Percentiles rank a stretch among this genome's conserved stretches.
Evolutionary conservation across 1,140 invertebrate species (phyloP).

Genomic region (Brachionus sp.): DNA sequence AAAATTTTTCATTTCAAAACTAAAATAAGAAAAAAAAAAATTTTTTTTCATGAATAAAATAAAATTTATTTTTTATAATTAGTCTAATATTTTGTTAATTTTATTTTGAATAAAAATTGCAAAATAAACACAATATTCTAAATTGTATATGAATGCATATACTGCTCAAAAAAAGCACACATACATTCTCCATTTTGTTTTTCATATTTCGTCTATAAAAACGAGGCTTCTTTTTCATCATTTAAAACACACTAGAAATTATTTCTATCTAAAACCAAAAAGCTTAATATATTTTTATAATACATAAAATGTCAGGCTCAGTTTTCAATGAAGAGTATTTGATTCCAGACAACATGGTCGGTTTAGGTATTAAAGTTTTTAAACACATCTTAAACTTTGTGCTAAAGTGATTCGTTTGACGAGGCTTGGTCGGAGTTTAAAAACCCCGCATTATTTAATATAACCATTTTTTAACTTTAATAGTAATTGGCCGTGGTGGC

Average conservation of each 20-base stretch:
- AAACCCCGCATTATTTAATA: neutral
- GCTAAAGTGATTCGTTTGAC: neutral
- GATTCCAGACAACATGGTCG: conserved; percentile 43
- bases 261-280: neutral
- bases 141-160: neutral
- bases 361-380: conserved; percentile 17
- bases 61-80: neutral
- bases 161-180: neutral
- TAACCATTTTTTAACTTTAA: neutral
- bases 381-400: neutral
- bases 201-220: neutral
- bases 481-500: conserved; percentile 76
- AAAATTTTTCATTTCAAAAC: neutral
- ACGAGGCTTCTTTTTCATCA: neutral
- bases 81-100: neutral
- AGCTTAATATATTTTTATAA: neutral
- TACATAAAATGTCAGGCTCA: conserved; percentile 13
- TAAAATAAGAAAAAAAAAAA: neutral
- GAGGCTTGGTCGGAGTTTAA: neutral
- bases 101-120: neutral
- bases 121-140: neutral
- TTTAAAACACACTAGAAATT: neutral
- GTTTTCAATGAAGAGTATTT: conserved; percentile 35
- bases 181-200: neutral
- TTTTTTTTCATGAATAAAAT: neutral